Base-by-base conservation (phyloP, 2,113 vertebrate genomes). In the Melanerpes aurifrons region DNA sequence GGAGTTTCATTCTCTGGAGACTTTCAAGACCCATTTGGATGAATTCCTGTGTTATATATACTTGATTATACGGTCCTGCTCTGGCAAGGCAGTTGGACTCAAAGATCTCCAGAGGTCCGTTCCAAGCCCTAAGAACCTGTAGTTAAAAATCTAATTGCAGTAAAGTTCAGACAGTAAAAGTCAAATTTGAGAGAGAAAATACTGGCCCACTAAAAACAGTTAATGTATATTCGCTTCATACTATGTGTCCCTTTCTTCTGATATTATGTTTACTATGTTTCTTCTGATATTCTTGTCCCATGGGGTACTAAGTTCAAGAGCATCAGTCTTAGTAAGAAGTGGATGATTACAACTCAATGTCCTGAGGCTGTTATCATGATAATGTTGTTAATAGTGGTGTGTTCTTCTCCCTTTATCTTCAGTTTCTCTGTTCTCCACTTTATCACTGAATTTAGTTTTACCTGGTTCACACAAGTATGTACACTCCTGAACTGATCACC, bases 371-470 rank as follows among this genome's bases (percentile, higher is more conserved):
- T 69, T 75, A 11, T 21, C 28, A n/a, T n/a, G 73, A 79, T 8
- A 5, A 26, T 1, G 1, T n/a, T 72, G 7, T n/a, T 92, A n/a
- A n/a, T 4, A 5, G 19, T 47, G 3, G 3, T 4, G 10, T 6
- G 10, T 37, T 61, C 32, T 62, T 90, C 50, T 85, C 9, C 28
- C 19, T 47, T 32, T 21, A 12, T 12, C 19, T 76, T 70, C 0
- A 2, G 5, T 58, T 82, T 45, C 79, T 63, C 50, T 71, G 3
- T 67, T 86, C 24, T 88, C 12, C 54, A 1, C 2, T 45, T 61
- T 69, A 76, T 32, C 31, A 66, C 16, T 62, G 29, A 57, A 45
- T 45, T 29, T 56, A 20, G 6, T 79, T 95, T 66, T 47, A 58
- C 11, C 16, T 54, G 31, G 7, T 7, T 73, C 3, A 24, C 32